These are phyloP conservation scores for Acromyrmex heyeri DNA, from an alignment of 1,140 invertebrate genomes.

Conservation along the genomic window DNA sequence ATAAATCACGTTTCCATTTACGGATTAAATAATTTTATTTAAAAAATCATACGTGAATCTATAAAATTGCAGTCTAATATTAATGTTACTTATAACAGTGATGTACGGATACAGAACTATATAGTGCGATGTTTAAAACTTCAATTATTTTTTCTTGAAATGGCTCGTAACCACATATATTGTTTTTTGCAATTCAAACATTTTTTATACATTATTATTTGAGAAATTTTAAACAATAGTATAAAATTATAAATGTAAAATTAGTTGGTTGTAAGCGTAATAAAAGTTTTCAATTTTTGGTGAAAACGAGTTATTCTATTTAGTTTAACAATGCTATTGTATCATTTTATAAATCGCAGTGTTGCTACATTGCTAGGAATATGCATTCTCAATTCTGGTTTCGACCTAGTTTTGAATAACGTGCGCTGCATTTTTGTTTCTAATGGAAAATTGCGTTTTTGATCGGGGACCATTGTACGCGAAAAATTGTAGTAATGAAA, in stretches of 20 bases:
- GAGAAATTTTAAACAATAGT: neutral
- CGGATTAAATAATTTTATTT: slow-evolving; percentile 28
- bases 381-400: neutral
- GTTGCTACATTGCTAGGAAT: neutral
- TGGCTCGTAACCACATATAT: neutral
- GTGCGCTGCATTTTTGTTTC: neutral
- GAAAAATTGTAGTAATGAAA: slow-evolving; percentile 39
- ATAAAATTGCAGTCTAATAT: neutral
- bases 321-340: slow-evolving; percentile 27
- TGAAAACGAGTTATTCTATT: neutral
- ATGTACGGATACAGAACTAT: neutral
- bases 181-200: neutral
- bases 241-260: neutral
- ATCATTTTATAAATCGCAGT: slow-evolving; percentile 14
- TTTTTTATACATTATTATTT: neutral
- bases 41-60: neutral
- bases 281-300: neutral
- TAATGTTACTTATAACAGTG: neutral
- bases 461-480: slow-evolving; percentile 3
- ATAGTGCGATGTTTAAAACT: neutral
- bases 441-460: slow-evolving; percentile 11
- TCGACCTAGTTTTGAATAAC: slow-evolving; percentile 21
- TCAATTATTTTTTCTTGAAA: neutral
- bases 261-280: neutral
- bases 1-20: slow-evolving; percentile 15